These are phyloP conservation scores for Achatina immaculata DNA, from an alignment of 1,140 invertebrate genomes.

Conservation along the genomic window DNA sequence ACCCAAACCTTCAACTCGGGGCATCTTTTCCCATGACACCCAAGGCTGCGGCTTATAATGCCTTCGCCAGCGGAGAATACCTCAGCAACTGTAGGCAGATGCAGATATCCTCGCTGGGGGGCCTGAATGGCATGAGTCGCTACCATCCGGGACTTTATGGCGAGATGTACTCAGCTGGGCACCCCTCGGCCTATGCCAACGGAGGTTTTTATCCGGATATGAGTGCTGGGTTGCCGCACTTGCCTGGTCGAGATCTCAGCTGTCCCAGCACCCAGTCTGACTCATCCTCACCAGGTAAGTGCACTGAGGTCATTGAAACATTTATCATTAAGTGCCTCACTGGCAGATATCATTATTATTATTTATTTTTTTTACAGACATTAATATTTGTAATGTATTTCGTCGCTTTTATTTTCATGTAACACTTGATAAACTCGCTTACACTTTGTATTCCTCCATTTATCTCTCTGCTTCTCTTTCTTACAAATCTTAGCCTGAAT, in stretches of 20 bases:
- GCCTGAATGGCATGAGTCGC: constrained; percentile 61
- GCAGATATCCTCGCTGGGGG: constrained; percentile 61
- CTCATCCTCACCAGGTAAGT: constrained; percentile 61
- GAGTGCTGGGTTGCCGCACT: constrained; percentile 56
- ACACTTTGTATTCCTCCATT: too few species aligned
- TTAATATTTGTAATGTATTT: too few species aligned
- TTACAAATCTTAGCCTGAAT: too few species aligned
- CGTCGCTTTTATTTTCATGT: too few species aligned
- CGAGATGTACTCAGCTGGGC: constrained; percentile 63
- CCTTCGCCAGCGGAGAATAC: constrained; percentile 55
- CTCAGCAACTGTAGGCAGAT: constrained; percentile 65
- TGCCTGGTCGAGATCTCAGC: constrained; percentile 58
- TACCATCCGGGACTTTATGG: constrained; percentile 65
- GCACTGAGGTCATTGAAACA: too few species aligned
- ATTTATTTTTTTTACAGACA: too few species aligned
- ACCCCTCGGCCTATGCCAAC: constrained; percentile 61
- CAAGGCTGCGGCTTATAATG: constrained; percentile 55
- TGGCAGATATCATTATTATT: too few species aligned
- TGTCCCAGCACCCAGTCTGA: constrained; percentile 61
- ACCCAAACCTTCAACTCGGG: constrained; percentile 63
- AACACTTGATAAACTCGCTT: too few species aligned
- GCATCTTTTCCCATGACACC: constrained; percentile 65
- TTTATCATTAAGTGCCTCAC: too few species aligned
- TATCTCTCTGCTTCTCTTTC: too few species aligned
- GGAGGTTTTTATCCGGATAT: constrained; percentile 65